Evolutionary conservation across 2,888 invertebrate species (phyloP).

Genomic region (Elysia crispata): DNA sequence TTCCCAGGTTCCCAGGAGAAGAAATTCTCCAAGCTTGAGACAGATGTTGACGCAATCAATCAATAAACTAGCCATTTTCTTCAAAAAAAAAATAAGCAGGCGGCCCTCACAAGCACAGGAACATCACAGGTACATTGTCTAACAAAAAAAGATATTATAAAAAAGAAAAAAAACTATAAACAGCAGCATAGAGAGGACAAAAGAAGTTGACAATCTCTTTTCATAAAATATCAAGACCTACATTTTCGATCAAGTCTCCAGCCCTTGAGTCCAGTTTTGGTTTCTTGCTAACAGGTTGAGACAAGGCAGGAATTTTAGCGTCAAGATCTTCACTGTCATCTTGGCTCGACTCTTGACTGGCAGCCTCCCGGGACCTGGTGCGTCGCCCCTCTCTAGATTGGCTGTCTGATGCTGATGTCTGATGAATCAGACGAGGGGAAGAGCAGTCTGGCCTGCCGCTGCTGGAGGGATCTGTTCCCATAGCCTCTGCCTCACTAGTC

Average conservation of each 20-base stretch:
- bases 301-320: constrained; percentile 15
- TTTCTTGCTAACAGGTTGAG: constrained; percentile 35
- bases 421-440: not conserved
- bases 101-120: too few species aligned
- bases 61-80: too few species aligned
- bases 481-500: constrained; percentile 67
- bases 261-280: constrained; percentile 26
- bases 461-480: constrained; percentile 35
- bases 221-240: too few species aligned
- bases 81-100: too few species aligned
- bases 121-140: too few species aligned
- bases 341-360: constrained; percentile 1
- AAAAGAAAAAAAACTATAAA: too few species aligned
- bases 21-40: too few species aligned
- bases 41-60: too few species aligned
- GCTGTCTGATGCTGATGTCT: constrained; percentile 15
- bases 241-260: too few species aligned
- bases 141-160: not conserved
- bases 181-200: too few species aligned
- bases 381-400: constrained; percentile 35
- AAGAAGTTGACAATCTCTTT: too few species aligned
- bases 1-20: too few species aligned
- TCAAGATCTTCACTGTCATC: not conserved
- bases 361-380: constrained; percentile 4
- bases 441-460: not conserved